Evolutionary conservation across 2,113 vertebrate species (phyloP).

Genomic region (Chloropsis cyanopogon): DNA sequence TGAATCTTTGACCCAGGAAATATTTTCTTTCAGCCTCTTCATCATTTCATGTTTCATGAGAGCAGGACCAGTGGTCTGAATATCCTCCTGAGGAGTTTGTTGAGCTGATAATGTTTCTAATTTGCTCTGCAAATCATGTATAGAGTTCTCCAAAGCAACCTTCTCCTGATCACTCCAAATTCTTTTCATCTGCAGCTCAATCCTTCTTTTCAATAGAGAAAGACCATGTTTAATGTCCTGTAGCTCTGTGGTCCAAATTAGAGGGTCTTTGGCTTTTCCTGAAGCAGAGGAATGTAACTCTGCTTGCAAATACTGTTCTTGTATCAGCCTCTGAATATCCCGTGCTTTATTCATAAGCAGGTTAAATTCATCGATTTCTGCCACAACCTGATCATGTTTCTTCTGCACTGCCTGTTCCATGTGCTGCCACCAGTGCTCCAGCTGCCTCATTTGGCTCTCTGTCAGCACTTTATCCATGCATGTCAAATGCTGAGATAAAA

Average conservation of each 20-base stretch:
- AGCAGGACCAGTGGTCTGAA: conserved; percentile 36
- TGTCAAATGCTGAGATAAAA: conserved; percentile 69
- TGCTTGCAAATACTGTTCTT: conserved; percentile 47
- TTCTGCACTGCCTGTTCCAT: conserved; percentile 74
- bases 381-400: conserved; percentile 63
- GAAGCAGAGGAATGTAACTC: conserved; percentile 30
- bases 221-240: conserved; percentile 71
- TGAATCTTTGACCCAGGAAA: conserved; percentile 79
- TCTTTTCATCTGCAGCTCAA: conserved; percentile 73
- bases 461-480: conserved; percentile 72
- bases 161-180: conserved; percentile 77
- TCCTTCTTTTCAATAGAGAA: conserved; percentile 69
- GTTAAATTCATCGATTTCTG: conserved; percentile 61
- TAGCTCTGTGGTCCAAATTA: conserved; percentile 73
- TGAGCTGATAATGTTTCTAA: conserved; percentile 65
- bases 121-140: conserved; percentile 72
- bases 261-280: conserved; percentile 48
- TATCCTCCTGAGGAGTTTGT: conserved; percentile 27
- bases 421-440: conserved; percentile 77
- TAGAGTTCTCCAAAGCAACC: conserved; percentile 66
- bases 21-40: conserved; percentile 75
- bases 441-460: conserved; percentile 69
- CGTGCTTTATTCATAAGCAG: conserved; percentile 65
- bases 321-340: conserved; percentile 72
- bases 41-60: conserved; percentile 72